Evolutionary conservation across 2,888 invertebrate genomes (phyloP).

Genomic region (Metallyticus violacea): DNA sequence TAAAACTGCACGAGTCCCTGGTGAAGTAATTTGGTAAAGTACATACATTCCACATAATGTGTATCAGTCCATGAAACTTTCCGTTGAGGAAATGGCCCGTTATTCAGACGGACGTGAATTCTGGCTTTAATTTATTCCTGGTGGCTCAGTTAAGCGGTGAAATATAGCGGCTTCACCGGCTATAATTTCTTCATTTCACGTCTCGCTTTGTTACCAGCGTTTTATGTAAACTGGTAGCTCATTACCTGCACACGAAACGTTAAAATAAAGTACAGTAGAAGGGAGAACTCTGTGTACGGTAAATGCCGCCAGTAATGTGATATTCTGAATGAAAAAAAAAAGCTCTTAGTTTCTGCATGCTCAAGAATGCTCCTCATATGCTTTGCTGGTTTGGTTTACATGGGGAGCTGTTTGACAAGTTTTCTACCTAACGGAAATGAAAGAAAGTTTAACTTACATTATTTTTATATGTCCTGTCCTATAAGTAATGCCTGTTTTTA

Average conservation of each 20-base stretch:
- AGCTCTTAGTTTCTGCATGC: too few relatives aligned
- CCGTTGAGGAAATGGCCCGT: background rate
- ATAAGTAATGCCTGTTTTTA: too few relatives aligned
- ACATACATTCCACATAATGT: background rate
- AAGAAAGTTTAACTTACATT: too few relatives aligned
- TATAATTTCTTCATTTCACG: background rate
- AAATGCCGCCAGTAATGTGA: too few relatives aligned
- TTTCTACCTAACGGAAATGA: too few relatives aligned
- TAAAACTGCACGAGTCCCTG: background rate
- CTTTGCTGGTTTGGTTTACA: too few relatives aligned
- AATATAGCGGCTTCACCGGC: background rate
- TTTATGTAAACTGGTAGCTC: background rate
- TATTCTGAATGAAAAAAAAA: too few relatives aligned
- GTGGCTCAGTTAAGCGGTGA: background rate
- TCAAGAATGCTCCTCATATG: too few relatives aligned
- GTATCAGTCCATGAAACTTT: background rate
- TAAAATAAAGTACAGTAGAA: too few relatives aligned
- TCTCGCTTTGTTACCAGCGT: background rate
- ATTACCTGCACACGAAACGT: background rate
- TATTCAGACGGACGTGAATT: background rate
- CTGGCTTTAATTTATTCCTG: background rate
- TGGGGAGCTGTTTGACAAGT: too few relatives aligned
- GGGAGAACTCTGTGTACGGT: too few relatives aligned
- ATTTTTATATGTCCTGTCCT: too few relatives aligned
- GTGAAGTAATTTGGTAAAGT: background rate